These are phyloP conservation scores for Pelochelys cantorii DNA, from an alignment of 2,797 vertebrate species.

Conservation along the genomic window DNA sequence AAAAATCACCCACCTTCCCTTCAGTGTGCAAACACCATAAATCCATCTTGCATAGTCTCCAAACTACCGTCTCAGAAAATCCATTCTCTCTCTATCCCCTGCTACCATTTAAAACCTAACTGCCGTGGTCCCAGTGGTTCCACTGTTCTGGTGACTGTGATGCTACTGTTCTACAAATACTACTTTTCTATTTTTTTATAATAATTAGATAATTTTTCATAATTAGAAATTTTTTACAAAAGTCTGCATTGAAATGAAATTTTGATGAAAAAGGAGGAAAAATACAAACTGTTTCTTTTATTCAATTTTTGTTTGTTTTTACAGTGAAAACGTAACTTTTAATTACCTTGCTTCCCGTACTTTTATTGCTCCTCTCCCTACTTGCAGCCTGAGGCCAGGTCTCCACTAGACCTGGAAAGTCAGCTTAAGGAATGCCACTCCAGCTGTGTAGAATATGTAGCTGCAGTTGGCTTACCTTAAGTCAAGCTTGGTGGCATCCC, in stretches of 20 bases:
- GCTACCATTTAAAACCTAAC: background rate
- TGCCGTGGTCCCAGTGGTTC: background rate
- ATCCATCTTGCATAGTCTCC: background rate
- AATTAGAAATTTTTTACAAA: background rate
- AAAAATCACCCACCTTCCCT: background rate
- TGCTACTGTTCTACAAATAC: background rate
- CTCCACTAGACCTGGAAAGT: no score
- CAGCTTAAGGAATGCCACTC: no score
- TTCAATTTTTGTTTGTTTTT: background rate
- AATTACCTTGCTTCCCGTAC: background rate
- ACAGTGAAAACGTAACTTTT: background rate
- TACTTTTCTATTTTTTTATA: background rate
- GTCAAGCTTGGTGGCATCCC: no score
- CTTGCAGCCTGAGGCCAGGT: no score
- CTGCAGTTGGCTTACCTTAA: no score
- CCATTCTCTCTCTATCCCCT: background rate
- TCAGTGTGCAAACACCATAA: background rate
- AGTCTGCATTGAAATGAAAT: background rate
- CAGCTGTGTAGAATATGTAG: no score
- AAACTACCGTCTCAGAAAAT: background rate
- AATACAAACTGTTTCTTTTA: background rate
- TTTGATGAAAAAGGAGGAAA: background rate
- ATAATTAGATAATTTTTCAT: background rate
- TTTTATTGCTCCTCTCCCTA: background rate
- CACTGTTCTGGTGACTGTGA: background rate